Percentiles rank a stretch among this genome's conserved stretches.
Evolutionary conservation across 2,888 invertebrate species (phyloP).

Genomic region (Pachycephus smyrnensis): DNA sequence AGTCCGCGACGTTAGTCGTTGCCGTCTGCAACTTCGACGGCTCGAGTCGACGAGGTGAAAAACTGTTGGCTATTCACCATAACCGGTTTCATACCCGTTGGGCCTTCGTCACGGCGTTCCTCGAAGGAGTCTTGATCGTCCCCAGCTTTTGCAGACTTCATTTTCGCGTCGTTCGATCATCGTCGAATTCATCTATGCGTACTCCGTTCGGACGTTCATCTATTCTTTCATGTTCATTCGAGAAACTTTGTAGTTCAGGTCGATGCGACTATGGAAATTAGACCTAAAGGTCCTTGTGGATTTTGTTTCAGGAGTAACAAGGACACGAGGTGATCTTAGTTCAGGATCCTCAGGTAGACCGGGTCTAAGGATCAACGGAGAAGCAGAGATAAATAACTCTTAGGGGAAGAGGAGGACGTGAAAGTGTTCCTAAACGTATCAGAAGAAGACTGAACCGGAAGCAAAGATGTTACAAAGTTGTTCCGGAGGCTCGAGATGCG

Average conservation of each 20-base stretch:
- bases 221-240: background rate
- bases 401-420: background rate
- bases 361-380: conserved; percentile 8
- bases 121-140: background rate
- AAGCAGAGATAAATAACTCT: background rate
- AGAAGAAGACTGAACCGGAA: background rate
- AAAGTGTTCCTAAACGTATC: conserved; percentile 12
- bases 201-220: background rate
- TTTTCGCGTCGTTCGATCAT: conserved; percentile 7
- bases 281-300: background rate
- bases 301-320: background rate
- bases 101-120: background rate
- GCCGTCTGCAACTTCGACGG: background rate
- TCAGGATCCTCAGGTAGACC: background rate
- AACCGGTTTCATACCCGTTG: conserved; percentile 48
- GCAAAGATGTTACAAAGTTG: conserved; percentile 46
- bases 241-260: background rate
- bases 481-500: conserved; percentile 59
- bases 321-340: background rate
- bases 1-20: background rate
- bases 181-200: background rate
- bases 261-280: background rate
- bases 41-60: conserved; percentile 56
- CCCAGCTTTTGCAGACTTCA: background rate
- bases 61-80: conserved; percentile 59